A percentile compares a stretch with the other conserved stretches of the same genome.
These are phyloP conservation scores for Empis livida DNA, from an alignment of 2,888 invertebrate genomes.

Conservation along the genomic window DNA sequence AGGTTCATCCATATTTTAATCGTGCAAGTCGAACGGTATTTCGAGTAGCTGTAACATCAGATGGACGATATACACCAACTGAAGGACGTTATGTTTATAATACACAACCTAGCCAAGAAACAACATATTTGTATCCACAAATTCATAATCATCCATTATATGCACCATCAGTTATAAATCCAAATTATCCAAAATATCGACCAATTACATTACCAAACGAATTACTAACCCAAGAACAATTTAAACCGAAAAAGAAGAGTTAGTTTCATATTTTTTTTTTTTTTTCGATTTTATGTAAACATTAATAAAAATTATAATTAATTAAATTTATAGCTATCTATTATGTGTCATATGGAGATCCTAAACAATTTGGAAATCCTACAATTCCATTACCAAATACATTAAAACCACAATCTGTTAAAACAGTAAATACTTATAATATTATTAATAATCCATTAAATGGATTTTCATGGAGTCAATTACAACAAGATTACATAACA, in stretches of 20 bases:
- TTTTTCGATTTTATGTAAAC: background rate
- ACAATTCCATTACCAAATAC: conserved; percentile 13
- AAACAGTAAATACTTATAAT: conserved; percentile 3
- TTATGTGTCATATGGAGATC: conserved; percentile 6
- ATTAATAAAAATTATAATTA: background rate
- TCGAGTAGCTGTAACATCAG: conserved; percentile 39
- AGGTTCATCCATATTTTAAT: conserved; percentile 32
- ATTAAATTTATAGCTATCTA: conserved; percentile 2
- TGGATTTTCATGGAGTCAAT: conserved; percentile 8
- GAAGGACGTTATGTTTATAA: conserved; percentile 37
- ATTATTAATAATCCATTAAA: conserved; percentile 10
- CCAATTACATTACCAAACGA: conserved; percentile 28
- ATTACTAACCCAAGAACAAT: conserved; percentile 26
- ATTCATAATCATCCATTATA: conserved; percentile 24
- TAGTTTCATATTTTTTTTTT: no score
- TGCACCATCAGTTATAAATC: conserved; percentile 14
- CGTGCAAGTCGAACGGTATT: conserved; percentile 29
- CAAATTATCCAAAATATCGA: conserved; percentile 24
- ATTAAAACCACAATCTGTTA: conserved; percentile 7
- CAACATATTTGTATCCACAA: conserved; percentile 44
- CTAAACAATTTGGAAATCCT: background rate
- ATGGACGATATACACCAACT: conserved; percentile 40
- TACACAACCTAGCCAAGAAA: conserved; percentile 40
- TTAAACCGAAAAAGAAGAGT: conserved; percentile 28
- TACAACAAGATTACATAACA: conserved; percentile 11